Evolutionary conservation across 2,113 vertebrate genomes (phyloP), one percentile per base, ranked within the genome.

Genomic region (Ranitomeya variabilis): DNA sequence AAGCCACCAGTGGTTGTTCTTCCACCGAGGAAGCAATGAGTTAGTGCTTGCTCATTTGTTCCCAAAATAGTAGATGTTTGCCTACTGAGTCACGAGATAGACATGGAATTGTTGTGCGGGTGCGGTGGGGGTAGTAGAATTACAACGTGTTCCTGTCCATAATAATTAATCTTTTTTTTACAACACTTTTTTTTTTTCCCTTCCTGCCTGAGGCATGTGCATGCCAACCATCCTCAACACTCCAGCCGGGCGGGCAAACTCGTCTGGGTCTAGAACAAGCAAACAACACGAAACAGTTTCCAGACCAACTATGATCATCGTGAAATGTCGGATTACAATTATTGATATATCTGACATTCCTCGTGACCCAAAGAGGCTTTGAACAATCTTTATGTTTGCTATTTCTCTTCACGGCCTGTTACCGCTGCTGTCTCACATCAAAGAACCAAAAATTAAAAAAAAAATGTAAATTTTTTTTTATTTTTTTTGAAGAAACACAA

Each of bases 381-480:
- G 83, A 84, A 69, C 82, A 84, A 84, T 71, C 45, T 84, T 54
- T 4, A 21, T 69, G 83, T 55, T 69, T 79, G 74, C 54, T 80
- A 62, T 62, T 81, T 62, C 55, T 59, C 1, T 80, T 21, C 31
- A 84, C 14, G 80, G 19, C 66, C 66, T 52, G 81, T 83, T 83
- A 52, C 62, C 62, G n/a, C 45, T 51, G 19, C 59, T 83, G 82
- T 69, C 62, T 84, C 13, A 52, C 62, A 69, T 84, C 21, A 84
- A 84, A 60, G 55, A 55, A 69, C 15, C 19, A 2, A 11, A 15
- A 45, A 45, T 45, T 37, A 37, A 73, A 74, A 37, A 83, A 86
- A 52, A 79, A 12, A 67, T n/a, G 21, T 12, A 74, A 73, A 18
- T 57, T 59, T 73, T 21, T 54, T 85, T 55, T 37, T 16, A 51